A percentile compares a stretch with the other conserved stretches of the same genome.
Conservation (phyloP, 1,140 invertebrate species). For the Chrysomallon squamiferum region DNA sequence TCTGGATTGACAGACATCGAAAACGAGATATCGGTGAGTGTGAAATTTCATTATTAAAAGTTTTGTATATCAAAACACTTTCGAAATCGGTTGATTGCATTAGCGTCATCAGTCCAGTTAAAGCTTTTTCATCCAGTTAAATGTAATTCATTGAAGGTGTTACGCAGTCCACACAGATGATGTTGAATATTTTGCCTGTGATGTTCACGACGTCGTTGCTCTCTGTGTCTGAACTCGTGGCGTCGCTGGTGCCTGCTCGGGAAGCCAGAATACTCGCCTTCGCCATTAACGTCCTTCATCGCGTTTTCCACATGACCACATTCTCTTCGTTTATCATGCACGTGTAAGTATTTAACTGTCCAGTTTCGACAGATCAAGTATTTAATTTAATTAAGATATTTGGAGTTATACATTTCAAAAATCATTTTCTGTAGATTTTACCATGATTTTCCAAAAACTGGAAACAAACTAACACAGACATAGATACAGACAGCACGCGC, state of each 20-base stretch:
- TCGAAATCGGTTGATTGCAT: no score
- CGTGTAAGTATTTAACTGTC: conserved; percentile 41
- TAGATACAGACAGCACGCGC: no score
- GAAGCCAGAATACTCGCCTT: conserved; percentile 26
- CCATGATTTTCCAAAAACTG: no score
- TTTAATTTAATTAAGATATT: no score
- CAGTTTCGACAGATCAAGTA: no score
- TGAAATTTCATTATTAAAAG: neutral
- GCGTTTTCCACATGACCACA: conserved; percentile 33
- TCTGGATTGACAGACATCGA: neutral
- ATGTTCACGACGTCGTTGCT: conserved; percentile 32
- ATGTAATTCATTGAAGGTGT: conserved; percentile 18
- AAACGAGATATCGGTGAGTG: neutral
- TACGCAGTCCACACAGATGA: conserved; percentile 27
- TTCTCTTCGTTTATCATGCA: conserved; percentile 39
- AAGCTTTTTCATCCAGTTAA: no score
- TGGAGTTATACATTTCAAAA: no score
- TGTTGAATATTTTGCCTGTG: conserved; percentile 36
- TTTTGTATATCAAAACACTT: no score
- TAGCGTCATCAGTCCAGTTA: no score
- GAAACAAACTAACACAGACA: no score
- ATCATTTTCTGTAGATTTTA: no score
- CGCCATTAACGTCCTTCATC: conserved; percentile 33
- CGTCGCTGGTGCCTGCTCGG: conserved; percentile 21
- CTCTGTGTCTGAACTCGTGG: conserved; percentile 26